These are phyloP conservation scores for Pipistrellus kuhlii DNA, from an alignment of 2,797 vertebrate genomes.

Conservation along the genomic window DNA sequence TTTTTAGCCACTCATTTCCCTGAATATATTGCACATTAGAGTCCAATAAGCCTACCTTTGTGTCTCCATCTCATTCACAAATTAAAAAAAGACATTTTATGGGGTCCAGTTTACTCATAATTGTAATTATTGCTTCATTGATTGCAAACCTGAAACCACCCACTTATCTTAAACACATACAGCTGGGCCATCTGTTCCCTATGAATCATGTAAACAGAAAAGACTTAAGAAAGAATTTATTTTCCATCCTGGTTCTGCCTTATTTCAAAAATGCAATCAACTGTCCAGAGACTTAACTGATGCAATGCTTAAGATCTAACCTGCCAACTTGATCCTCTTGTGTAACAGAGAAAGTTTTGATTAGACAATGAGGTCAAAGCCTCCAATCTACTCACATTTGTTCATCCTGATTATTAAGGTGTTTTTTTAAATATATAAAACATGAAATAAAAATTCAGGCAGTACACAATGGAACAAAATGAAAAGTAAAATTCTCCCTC, in stretches of 20 bases:
- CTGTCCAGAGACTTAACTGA: slow-evolving; percentile 72
- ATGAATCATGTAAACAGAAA: slow-evolving; percentile 85
- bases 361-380: slow-evolving; percentile 70
- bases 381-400: slow-evolving; percentile 59
- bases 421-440: slow-evolving; percentile 32
- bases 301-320: slow-evolving; percentile 66
- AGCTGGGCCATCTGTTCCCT: slow-evolving; percentile 85
- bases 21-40: slow-evolving; percentile 77
- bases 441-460: slow-evolving; percentile 50
- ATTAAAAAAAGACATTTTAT: slow-evolving; percentile 78
- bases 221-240: slow-evolving; percentile 79
- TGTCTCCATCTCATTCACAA: slow-evolving; percentile 80
- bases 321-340: slow-evolving; percentile 69
- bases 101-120: slow-evolving; percentile 75
- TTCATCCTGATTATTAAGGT: slow-evolving; percentile 36
- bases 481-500: slow-evolving; percentile 26
- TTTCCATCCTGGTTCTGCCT: slow-evolving; percentile 79
- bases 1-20: slow-evolving; percentile 46
- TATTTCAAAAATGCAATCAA: slow-evolving; percentile 76
- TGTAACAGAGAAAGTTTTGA: slow-evolving; percentile 62
- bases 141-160: slow-evolving; percentile 78
- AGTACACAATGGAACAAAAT: slow-evolving; percentile 39
- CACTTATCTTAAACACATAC: slow-evolving; percentile 79
- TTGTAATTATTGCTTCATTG: slow-evolving; percentile 83
- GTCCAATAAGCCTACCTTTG: slow-evolving; percentile 67